Conservation (phyloP, 2,113 vertebrate species). For the Bufo bufo region DNA sequence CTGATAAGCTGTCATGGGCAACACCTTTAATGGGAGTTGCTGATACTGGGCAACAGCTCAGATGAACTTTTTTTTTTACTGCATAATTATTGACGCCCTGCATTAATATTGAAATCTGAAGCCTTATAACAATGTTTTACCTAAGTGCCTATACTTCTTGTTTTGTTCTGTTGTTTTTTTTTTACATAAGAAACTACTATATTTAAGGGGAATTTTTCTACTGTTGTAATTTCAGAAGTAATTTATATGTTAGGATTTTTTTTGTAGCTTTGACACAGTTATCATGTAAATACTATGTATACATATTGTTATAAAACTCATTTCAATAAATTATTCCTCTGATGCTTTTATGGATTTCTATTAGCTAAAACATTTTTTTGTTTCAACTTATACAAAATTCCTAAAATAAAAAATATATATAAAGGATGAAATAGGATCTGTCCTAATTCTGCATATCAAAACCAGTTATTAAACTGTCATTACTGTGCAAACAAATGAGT, state of each 20-base stretch:
- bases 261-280: constrained; percentile 11
- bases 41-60: background rate
- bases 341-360: background rate
- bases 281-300: constrained; percentile 39
- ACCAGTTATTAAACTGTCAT: background rate
- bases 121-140: background rate
- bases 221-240: constrained; percentile 18
- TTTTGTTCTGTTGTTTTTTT: background rate
- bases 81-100: background rate
- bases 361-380: background rate
- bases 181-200: background rate
- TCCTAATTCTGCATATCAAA: background rate
- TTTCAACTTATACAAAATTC: background rate
- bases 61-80: background rate
- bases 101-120: background rate
- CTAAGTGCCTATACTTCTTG: constrained; percentile 23
- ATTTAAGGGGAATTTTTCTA: constrained; percentile 25
- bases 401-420: background rate
- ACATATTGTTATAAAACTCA: constrained; percentile 6
- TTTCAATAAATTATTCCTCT: constrained; percentile 46
- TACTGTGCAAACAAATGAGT: background rate
- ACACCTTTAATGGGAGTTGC: background rate
- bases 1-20: background rate
- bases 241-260: constrained; percentile 29
- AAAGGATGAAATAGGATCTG: background rate